Evolutionary conservation across 2,113 vertebrate genomes (phyloP), one percentile per base, ranked within the genome.

Genomic region (Carlito syrichta): DNA sequence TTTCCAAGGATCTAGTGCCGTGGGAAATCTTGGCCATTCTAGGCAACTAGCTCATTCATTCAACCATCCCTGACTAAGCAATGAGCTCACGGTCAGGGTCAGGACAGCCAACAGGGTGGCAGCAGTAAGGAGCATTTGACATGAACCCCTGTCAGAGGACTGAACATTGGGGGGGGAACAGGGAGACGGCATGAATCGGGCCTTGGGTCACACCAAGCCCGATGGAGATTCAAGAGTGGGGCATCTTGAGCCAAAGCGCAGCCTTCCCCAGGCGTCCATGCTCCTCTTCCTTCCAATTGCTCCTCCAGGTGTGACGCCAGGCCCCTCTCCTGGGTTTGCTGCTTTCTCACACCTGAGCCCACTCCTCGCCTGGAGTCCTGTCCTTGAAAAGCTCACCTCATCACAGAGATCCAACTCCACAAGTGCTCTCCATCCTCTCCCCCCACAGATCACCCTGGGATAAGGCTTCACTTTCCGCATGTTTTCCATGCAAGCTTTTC

Each of bases 331-430:
- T 23, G n/a, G 25, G 16, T 69, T 92, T 89, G 69, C 45, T 85
- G 69, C 20, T 82, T 91, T 93, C 63, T 93, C 17, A 91, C 23
- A 94, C 50, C 56, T 68, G n/a, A 91, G 38, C 60, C 48, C 62
- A 73, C 91, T 89, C 35, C 58, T 94, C 43, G 68, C 48, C 56
- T 82, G 86, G 9, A 14, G 14, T 43, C 54, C 71, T 91, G 63
- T 96, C 45, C 87, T 97, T 89, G 60, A 90, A 95, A 92, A 68
- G 45, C 35, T 95, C 63, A 86, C 13, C 54, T 66, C 56, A 58
- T 77, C n/a, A 76, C 63, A 87, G 81, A 85, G 45, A 88, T 32
- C 58, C 83, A 48, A 13, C 7, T 85, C 54, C 25, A 45, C 27
- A 56, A 1, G 1, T 32, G 30, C 8, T 45, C 43, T 32, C 2